phyloP scores from a whole-genome alignment of 2,797 vertebrate genomes.

The Chelonia mydas region DNA sequence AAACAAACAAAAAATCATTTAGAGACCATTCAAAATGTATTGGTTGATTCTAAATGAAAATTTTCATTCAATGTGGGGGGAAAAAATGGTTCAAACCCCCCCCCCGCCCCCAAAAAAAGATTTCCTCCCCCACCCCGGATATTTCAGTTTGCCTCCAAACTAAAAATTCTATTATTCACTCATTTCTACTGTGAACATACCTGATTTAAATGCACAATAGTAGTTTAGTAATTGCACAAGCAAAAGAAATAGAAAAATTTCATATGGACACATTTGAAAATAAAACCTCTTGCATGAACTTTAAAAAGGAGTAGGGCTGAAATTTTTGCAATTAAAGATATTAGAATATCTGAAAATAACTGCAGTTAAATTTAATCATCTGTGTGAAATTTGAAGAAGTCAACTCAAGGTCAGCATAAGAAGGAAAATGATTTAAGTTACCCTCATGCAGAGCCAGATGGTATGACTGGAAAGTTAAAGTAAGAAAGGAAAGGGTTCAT shows the following conservation, averaged over 20 bases:
- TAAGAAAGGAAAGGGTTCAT: conserved; percentile 26
- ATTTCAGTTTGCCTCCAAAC: neutral
- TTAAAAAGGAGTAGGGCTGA: neutral
- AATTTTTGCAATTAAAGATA: neutral
- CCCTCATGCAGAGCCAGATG: conserved; percentile 28
- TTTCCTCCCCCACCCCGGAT: neutral
- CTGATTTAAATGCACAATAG: neutral
- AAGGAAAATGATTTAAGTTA: conserved; percentile 37
- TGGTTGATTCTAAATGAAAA: neutral
- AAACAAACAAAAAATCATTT: neutral
- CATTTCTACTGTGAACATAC: neutral
- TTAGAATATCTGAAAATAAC: conserved; percentile 56
- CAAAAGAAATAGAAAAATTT: conserved; percentile 29
- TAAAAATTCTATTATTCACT: neutral
- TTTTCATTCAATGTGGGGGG: neutral
- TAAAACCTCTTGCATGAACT: conserved; percentile 42
- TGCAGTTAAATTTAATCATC: conserved; percentile 57
- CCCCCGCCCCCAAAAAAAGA: fast-evolving
- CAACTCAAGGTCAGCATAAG: conserved; percentile 31
- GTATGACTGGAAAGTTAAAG: conserved; percentile 14
- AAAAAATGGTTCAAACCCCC: neutral
- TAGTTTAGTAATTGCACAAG: neutral
- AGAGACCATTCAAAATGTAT: neutral
- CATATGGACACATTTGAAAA: conserved; percentile 47
- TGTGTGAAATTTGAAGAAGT: conserved; percentile 46